These are phyloP conservation scores for Drosophila macrospina DNA, from an alignment of 2,888 invertebrate species.

Conservation along the genomic window DNA sequence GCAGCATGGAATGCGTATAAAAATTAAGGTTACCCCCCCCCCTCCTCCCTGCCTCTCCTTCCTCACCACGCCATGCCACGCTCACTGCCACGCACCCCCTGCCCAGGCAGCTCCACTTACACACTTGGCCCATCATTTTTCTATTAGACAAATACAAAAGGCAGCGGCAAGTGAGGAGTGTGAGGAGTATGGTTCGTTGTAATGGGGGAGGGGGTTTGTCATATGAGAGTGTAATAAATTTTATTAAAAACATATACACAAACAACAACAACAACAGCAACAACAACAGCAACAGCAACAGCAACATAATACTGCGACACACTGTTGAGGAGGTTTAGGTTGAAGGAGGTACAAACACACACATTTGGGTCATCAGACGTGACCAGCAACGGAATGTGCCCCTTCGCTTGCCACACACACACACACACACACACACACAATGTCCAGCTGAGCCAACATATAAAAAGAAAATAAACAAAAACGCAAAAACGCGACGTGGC, in stretches of 20 bases:
- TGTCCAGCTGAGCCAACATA: constrained; percentile 74
- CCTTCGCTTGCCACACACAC: background rate
- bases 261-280: constrained; percentile 10
- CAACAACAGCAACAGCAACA: no score
- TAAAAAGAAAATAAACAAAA: constrained; percentile 64
- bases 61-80: no score
- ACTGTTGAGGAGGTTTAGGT: constrained; percentile 8
- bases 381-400: constrained; percentile 69
- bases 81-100: background rate
- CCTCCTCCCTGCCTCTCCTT: no score
- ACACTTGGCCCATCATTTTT: constrained; percentile 64
- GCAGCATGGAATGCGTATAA: constrained; percentile 49
- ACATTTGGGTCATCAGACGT: constrained; percentile 77
- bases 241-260: constrained; percentile 71
- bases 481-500: constrained; percentile 17
- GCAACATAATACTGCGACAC: constrained; percentile 22
- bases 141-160: constrained; percentile 75
- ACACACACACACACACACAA: constrained; percentile 11
- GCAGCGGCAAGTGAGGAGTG: background rate
- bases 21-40: constrained; percentile 55
- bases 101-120: background rate
- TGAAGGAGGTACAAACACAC: constrained; percentile 20
- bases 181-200: background rate
- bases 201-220: constrained; percentile 41
- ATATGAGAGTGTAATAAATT: constrained; percentile 76